Percentiles rank a stretch among this genome's conserved stretches.
Conservation (phyloP, 2,113 vertebrate genomes). For the Mesitornis unicolor region DNA sequence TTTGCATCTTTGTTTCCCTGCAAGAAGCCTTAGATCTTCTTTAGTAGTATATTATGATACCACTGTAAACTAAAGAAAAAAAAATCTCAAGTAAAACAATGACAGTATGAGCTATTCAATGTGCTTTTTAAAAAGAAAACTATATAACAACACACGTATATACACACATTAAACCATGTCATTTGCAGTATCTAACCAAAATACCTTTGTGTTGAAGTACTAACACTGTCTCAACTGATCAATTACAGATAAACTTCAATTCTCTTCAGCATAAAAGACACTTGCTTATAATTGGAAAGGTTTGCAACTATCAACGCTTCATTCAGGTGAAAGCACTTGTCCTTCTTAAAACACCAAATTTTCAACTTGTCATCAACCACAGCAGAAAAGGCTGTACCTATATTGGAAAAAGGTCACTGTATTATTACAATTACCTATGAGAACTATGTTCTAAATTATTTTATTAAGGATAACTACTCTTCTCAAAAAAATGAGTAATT, state of each 20-base stretch:
- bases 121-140: not conserved
- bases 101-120: not conserved
- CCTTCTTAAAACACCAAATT: not conserved
- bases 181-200: not conserved
- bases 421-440: not conserved
- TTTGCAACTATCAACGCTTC: not conserved
- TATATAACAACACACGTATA: not conserved
- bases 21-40: constrained; percentile 89
- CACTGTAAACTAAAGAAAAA: constrained; percentile 80
- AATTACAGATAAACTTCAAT: not conserved
- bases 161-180: not conserved
- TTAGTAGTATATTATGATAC: constrained; percentile 93
- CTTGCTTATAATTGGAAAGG: not conserved
- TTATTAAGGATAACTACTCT: not conserved
- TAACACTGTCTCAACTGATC: not conserved
- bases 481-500: not conserved
- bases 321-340: not conserved
- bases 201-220: not conserved
- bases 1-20: constrained; percentile 89
- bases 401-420: not conserved
- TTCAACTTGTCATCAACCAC: not conserved
- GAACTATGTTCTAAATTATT: not conserved
- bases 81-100: not conserved
- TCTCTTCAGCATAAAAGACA: not conserved
- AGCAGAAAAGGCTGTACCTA: not conserved